Evolutionary conservation across 2,113 vertebrate species (phyloP).

Genomic region (Psephotus haematonotus): DNA sequence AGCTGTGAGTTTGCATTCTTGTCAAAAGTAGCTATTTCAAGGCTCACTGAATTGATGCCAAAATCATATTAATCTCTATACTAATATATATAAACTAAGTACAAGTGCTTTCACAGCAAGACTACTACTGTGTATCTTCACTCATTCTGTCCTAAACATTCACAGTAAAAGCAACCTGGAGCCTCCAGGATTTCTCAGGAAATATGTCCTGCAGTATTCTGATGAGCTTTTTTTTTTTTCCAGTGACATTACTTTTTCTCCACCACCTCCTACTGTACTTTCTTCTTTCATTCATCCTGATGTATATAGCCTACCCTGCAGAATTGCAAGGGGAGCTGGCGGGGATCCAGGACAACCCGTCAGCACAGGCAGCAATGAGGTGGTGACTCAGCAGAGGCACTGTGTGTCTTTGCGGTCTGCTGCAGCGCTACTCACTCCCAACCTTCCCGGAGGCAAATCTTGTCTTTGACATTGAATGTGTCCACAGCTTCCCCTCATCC

Average conservation of each 20-base stretch:
- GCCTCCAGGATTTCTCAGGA: not conserved
- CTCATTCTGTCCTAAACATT: not conserved
- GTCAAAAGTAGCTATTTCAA: not conserved
- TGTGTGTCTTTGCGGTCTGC: not conserved
- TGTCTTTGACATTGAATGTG: not conserved
- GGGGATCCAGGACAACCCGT: not conserved
- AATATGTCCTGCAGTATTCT: not conserved
- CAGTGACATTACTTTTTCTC: not conserved
- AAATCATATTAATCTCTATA: not conserved
- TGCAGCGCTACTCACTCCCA: not conserved
- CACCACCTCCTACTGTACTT: not conserved
- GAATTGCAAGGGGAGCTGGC: not conserved
- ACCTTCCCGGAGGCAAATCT: not conserved
- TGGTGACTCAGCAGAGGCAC: slow-evolving; percentile 57
- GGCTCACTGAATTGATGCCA: not conserved
- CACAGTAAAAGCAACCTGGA: not conserved
- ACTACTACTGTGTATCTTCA: not conserved
- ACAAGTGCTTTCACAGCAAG: not conserved
- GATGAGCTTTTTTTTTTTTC: not conserved
- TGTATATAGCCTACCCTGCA: not conserved
- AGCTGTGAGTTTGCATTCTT: not conserved
- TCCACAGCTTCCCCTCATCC: not conserved
- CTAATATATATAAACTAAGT: not conserved
- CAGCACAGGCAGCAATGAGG: slow-evolving; percentile 6
- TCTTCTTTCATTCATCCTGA: not conserved